These are phyloP conservation scores for Eupeodes corollae DNA, from an alignment of 1,140 invertebrate genomes.

Conservation along the genomic window DNA sequence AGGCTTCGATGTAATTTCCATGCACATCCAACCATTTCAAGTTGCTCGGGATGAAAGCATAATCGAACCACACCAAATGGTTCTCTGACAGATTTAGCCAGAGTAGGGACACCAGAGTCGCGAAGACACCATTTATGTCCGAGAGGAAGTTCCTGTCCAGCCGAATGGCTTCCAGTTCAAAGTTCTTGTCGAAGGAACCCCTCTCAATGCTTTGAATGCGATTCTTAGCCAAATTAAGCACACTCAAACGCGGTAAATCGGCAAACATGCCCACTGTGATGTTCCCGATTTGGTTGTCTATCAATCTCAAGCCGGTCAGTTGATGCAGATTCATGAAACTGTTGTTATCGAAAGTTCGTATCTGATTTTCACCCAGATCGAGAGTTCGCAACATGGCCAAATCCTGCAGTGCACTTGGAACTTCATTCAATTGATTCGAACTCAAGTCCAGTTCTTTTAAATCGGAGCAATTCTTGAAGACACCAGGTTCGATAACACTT, in stretches of 20 bases:
- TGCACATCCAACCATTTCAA: constrained; percentile 85
- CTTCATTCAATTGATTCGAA: constrained; percentile 65
- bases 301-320: constrained; percentile 69
- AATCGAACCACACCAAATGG: constrained; percentile 83
- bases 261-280: constrained; percentile 73
- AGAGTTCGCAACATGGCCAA: constrained; percentile 72
- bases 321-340: constrained; percentile 74
- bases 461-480: constrained; percentile 83
- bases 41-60: constrained; percentile 74
- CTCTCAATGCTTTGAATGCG: constrained; percentile 72
- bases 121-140: constrained; percentile 77
- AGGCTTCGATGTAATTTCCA: constrained; percentile 71
- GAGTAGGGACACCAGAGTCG: constrained; percentile 63
- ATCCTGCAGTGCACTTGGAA: constrained; percentile 73
- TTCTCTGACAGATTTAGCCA: constrained; percentile 86
- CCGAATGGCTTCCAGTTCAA: constrained; percentile 67
- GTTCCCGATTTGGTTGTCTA: constrained; percentile 79
- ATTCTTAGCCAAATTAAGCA: constrained; percentile 77
- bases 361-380: constrained; percentile 78
- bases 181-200: constrained; percentile 69
- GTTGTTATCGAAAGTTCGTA: constrained; percentile 64
- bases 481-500: constrained; percentile 62
- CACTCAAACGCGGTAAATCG: constrained; percentile 69
- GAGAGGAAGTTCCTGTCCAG: constrained; percentile 76
- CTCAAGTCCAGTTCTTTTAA: constrained; percentile 83